A percentile compares a stretch with the other conserved stretches of the same genome.
Conservation (phyloP, 2,888 invertebrate species). For the Bellardia pandia region DNA sequence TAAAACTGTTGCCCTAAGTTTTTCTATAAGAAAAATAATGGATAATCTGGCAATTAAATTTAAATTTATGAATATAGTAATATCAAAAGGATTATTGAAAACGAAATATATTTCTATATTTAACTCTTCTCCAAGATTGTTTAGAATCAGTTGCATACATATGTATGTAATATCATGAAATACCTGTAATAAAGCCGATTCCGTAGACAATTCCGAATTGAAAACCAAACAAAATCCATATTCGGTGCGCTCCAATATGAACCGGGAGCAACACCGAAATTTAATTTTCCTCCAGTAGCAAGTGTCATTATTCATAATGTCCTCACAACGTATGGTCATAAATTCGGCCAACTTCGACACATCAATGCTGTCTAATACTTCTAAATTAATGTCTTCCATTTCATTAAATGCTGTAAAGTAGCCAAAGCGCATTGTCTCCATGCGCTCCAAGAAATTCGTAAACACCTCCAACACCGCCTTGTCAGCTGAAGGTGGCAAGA, state of each 20-base stretch:
- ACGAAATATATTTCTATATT: too few species aligned
- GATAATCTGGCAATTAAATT: too few species aligned
- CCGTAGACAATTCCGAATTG: constrained; percentile 81
- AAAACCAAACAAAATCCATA: constrained; percentile 84
- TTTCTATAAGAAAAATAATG: constrained; percentile 18
- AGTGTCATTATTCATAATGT: constrained; percentile 79
- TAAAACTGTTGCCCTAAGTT: constrained; percentile 74
- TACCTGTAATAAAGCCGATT: constrained; percentile 72
- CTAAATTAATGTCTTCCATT: constrained; percentile 79
- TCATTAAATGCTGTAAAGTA: constrained; percentile 76
- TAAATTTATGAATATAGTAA: not conserved
- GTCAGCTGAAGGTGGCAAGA: constrained; percentile 78
- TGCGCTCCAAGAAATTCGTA: constrained; percentile 75
- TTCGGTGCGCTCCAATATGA: constrained; percentile 84
- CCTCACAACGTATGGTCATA: constrained; percentile 80
- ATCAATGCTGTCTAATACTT: constrained; percentile 78
- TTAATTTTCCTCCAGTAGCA: constrained; percentile 84
- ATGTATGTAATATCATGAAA: too few species aligned
- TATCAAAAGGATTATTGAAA: too few species aligned
- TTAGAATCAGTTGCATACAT: too few species aligned
- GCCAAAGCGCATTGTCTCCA: constrained; percentile 81
- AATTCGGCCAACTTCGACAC: constrained; percentile 76
- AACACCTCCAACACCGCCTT: constrained; percentile 76
- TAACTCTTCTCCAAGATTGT: too few species aligned
- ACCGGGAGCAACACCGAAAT: constrained; percentile 84